Evolutionary conservation across 2,113 vertebrate species (phyloP).

Genomic region (Rutilus rutilus): DNA sequence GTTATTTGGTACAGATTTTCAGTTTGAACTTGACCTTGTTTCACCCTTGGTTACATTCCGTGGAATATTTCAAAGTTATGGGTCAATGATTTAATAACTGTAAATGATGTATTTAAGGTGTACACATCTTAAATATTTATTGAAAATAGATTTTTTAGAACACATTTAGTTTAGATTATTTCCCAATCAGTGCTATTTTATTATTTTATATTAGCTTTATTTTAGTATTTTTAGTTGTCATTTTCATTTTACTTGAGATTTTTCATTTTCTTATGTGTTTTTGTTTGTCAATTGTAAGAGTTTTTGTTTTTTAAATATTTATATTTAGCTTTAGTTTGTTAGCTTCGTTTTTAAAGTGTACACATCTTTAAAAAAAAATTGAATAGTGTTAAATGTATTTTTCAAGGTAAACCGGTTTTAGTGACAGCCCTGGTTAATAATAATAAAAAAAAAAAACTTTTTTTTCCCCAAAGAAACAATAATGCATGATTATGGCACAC

Average conservation of each 20-base stretch:
- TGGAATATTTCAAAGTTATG: neutral
- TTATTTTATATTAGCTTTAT: neutral
- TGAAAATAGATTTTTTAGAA: neutral
- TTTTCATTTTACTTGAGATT: neutral
- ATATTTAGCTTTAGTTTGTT: neutral
- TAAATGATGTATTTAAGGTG: neutral
- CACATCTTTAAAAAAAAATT: too few species aligned
- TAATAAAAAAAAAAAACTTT: too few species aligned
- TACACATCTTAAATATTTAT: neutral
- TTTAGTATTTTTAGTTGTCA: neutral
- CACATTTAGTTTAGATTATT: neutral
- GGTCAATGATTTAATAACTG: neutral
- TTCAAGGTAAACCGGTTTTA: too few species aligned
- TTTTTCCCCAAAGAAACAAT: neutral
- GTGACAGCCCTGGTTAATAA: too few species aligned
- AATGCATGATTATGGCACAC: neutral
- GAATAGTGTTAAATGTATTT: too few species aligned
- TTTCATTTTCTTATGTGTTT: neutral
- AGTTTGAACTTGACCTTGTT: neutral
- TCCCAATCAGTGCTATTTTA: neutral
- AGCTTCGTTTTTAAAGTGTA: neutral
- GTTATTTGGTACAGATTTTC: conserved; percentile 80
- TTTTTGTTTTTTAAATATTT: neutral
- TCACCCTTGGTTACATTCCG: neutral
- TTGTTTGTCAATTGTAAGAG: neutral